A percentile compares a stretch with the other conserved stretches of the same genome.
Evolutionary conservation across 1,140 invertebrate species (phyloP).

Genomic region (Myzus persicae): DNA sequence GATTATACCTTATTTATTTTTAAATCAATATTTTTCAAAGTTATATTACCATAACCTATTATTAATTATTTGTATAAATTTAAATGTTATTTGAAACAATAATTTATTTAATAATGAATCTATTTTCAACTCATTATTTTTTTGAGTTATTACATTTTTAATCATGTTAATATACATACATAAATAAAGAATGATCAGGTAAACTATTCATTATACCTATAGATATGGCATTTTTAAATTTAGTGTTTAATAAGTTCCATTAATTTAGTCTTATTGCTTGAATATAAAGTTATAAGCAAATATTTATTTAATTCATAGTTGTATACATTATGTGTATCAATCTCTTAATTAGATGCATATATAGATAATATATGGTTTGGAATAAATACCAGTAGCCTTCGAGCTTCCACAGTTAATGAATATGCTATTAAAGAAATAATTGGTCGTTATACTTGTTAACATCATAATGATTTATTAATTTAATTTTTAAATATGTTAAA

Average conservation of each 20-base stretch:
- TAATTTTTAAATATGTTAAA: background rate
- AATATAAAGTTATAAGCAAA: background rate
- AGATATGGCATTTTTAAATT: background rate
- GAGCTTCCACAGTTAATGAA: background rate
- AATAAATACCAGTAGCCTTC: background rate
- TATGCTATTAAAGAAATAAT: background rate
- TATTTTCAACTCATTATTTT: background rate
- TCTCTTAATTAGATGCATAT: background rate
- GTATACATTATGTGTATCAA: background rate
- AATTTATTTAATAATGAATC: background rate
- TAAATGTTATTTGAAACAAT: background rate
- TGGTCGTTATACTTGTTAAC: background rate
- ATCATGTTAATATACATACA: too few relatives aligned
- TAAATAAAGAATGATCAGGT: background rate
- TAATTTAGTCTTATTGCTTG: background rate
- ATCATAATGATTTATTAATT: background rate
- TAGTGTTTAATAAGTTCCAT: background rate
- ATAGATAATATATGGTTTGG: background rate
- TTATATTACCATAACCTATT: too few relatives aligned
- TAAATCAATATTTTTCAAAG: too few relatives aligned
- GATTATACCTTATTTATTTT: too few relatives aligned
- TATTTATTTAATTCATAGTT: background rate
- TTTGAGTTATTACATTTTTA: background rate
- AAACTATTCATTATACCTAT: background rate
- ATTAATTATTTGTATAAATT: too few relatives aligned